A percentile compares a stretch with the other conserved stretches of the same genome.
phyloP scores from a whole-genome alignment of 92 coral and sea anemone genomes.

The Parazoanthus darwini region DNA sequence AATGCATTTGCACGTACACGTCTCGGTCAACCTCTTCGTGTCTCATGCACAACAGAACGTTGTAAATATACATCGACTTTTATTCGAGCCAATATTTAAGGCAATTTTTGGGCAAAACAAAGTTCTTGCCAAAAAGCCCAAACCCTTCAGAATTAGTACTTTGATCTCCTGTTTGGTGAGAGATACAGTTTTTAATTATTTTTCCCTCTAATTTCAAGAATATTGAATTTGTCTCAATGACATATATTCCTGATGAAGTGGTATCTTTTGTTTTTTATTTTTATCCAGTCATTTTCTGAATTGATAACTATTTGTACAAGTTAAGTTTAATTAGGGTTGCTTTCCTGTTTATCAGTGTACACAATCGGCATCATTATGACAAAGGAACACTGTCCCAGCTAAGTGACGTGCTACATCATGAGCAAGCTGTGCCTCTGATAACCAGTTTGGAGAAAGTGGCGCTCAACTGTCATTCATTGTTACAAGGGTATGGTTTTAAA shows the following conservation, averaged over 20 bases:
- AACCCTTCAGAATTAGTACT: background rate
- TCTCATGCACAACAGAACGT: too few species aligned
- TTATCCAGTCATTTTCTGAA: too few species aligned
- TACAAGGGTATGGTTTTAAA: slow-evolving; percentile 2
- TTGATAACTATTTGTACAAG: too few species aligned
- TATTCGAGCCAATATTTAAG: too few species aligned
- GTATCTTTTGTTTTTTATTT: slow-evolving; percentile 50
- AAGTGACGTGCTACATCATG: slow-evolving; percentile 59
- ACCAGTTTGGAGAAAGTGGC: slow-evolving; percentile 44
- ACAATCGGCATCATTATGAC: slow-evolving; percentile 67
- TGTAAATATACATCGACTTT: too few species aligned
- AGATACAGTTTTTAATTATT: background rate
- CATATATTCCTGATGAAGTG: slow-evolving; percentile 62
- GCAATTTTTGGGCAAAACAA: background rate
- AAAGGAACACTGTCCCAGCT: slow-evolving; percentile 65
- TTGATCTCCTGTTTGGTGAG: background rate
- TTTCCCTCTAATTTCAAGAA: slow-evolving; percentile 29
- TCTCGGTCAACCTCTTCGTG: too few species aligned
- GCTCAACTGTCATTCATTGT: slow-evolving; percentile 58
- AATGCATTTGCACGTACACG: too few species aligned
- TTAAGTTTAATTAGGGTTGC: too few species aligned
- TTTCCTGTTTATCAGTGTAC: background rate
- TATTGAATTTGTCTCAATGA: slow-evolving; percentile 41
- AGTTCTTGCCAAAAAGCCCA: background rate
- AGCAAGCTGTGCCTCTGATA: slow-evolving; percentile 33